Conservation (phyloP, 2,113 vertebrate species). For the Aldabrachelys gigantea region DNA sequence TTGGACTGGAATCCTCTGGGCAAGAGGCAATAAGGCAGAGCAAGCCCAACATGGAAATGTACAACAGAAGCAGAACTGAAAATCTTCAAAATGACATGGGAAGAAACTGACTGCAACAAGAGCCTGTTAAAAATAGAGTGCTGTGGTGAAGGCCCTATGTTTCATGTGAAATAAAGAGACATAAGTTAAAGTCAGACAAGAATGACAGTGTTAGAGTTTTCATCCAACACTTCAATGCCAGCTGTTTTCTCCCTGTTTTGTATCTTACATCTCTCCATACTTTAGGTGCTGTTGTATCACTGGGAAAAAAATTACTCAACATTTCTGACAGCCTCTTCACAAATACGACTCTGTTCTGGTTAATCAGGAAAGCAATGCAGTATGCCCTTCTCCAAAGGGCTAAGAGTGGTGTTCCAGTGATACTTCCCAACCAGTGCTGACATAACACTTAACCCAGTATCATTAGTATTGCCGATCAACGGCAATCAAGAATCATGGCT, state of each 20-base stretch:
- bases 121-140: not conserved
- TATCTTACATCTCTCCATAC: rapidly evolving
- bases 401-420: not conserved
- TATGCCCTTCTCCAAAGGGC: not conserved
- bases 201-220: not conserved
- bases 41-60: not conserved
- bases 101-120: not conserved
- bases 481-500: not conserved
- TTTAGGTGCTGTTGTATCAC: rapidly evolving
- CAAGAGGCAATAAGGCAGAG: not conserved
- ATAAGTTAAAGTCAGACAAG: not conserved
- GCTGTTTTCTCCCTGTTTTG: rapidly evolving
- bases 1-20: not conserved
- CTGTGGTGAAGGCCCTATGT: not conserved
- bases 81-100: not conserved
- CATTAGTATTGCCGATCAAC: not conserved
- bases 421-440: not conserved
- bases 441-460: not conserved
- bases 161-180: not conserved
- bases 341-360: not conserved
- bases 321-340: not conserved
- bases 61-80: not conserved
- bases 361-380: not conserved
- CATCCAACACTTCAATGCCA: not conserved
- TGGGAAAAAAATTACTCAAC: not conserved